Conservation (phyloP, 2,797 vertebrate species). For the Microhierax caerulescens region DNA sequence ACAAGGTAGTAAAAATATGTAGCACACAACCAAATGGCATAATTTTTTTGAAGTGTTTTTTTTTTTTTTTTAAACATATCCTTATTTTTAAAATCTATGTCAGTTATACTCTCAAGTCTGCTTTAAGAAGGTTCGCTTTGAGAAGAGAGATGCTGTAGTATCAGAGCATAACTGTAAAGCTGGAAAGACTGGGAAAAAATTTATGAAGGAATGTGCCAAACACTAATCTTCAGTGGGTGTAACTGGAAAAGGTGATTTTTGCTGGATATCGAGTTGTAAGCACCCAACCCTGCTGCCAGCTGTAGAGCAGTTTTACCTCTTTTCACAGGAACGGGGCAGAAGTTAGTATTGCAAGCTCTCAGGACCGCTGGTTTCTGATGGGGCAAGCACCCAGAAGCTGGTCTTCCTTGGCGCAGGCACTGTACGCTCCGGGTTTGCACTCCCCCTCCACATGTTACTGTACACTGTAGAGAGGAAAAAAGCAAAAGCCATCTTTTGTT, state of each 20-base stretch:
- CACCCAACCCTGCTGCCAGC: not conserved
- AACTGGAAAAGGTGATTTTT: not conserved
- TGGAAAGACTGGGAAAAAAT: not conserved
- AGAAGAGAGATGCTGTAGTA: not conserved
- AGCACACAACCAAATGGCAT: not conserved
- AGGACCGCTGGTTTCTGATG: conserved; percentile 87
- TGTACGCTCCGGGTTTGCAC: conserved; percentile 88
- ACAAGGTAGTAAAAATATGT: not conserved
- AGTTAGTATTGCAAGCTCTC: conserved; percentile 93
- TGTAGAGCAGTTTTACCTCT: conserved; percentile 61
- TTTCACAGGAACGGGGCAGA: conserved; percentile 83
- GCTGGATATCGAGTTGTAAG: not conserved
- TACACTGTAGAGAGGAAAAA: conserved; percentile 78
- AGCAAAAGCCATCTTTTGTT: not conserved
- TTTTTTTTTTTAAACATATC: not conserved
- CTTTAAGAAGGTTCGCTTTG: not conserved
- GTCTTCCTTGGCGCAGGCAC: conserved; percentile 88
- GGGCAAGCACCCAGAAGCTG: conserved; percentile 80
- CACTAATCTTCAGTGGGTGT: not conserved
- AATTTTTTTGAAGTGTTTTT: not conserved
- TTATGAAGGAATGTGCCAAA: not conserved
- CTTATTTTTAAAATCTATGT: not conserved
- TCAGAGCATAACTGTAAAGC: not conserved
- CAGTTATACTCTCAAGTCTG: not conserved
- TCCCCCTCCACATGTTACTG: conserved; percentile 95